Evolutionary conservation across 2,113 vertebrate species (phyloP).

Genomic region (Python bivittatus): DNA sequence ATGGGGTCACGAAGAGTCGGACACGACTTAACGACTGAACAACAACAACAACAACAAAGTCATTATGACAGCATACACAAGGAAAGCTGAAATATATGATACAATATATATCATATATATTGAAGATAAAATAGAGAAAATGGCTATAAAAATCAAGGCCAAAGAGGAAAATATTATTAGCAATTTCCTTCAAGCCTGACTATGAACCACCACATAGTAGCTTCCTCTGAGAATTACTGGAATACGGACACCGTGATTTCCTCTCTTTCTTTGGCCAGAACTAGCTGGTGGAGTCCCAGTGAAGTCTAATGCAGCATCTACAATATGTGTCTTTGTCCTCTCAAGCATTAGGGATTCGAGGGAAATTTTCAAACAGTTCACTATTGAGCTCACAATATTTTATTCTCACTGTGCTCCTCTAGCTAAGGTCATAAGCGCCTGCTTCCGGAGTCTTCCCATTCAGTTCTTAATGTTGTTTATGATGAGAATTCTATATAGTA

Average conservation of each 20-base stretch:
- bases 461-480: neutral
- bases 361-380: slow-evolving; percentile 2
- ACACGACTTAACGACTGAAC: too few species aligned
- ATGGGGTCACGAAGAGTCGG: too few species aligned
- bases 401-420: slow-evolving; percentile 3
- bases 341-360: slow-evolving; percentile 14
- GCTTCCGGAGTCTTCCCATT: neutral
- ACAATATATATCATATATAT: neutral
- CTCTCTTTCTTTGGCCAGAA: neutral
- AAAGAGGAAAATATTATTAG: neutral
- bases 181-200: neutral
- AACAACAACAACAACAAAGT: too few species aligned
- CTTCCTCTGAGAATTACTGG: neutral
- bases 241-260: slow-evolving; percentile 1
- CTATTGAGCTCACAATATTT: slow-evolving; percentile 13
- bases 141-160: neutral
- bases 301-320: neutral
- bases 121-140: neutral
- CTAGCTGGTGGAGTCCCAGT: neutral
- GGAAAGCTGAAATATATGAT: neutral
- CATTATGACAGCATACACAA: neutral
- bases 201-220: neutral
- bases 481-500: neutral
- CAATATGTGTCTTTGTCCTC: slow-evolving; percentile 8
- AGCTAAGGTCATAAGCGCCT: neutral